Evolutionary conservation across 2,888 invertebrate genomes (phyloP).

Genomic region (Dicranocentrus wangi): DNA sequence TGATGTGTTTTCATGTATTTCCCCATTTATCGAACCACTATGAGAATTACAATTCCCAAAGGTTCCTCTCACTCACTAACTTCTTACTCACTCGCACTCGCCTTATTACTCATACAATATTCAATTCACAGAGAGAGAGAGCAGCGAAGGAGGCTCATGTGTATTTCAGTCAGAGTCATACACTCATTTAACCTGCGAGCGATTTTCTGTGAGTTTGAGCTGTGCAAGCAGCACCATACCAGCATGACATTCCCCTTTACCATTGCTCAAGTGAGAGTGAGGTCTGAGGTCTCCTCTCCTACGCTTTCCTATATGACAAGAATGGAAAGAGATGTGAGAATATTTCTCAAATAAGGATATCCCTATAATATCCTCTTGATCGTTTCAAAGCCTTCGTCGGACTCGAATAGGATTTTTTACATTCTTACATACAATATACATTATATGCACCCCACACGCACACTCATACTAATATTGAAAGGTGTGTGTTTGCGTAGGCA

Average conservation of each 20-base stretch:
- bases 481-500: too few species aligned
- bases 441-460: too few species aligned
- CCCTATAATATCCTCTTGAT: constrained; percentile 23
- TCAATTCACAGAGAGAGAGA: background rate
- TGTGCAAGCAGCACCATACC: background rate
- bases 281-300: background rate
- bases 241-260: background rate
- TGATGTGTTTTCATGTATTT: constrained; percentile 26
- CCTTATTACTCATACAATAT: background rate
- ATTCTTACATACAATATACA: too few species aligned
- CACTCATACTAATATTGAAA: too few species aligned
- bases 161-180: background rate
- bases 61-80: constrained; percentile 20
- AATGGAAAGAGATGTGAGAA: constrained; percentile 1
- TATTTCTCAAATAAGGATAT: constrained; percentile 38
- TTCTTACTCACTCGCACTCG: background rate
- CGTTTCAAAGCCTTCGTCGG: too few species aligned
- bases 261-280: background rate
- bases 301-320: too few species aligned
- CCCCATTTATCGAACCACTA: constrained; percentile 24
- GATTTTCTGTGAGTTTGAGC: background rate
- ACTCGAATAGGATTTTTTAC: too few species aligned
- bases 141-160: background rate
- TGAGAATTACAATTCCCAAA: constrained; percentile 7
- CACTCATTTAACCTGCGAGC: background rate